Evolutionary conservation across 2,113 vertebrate genomes (phyloP).

Genomic region (Upupa epops): DNA sequence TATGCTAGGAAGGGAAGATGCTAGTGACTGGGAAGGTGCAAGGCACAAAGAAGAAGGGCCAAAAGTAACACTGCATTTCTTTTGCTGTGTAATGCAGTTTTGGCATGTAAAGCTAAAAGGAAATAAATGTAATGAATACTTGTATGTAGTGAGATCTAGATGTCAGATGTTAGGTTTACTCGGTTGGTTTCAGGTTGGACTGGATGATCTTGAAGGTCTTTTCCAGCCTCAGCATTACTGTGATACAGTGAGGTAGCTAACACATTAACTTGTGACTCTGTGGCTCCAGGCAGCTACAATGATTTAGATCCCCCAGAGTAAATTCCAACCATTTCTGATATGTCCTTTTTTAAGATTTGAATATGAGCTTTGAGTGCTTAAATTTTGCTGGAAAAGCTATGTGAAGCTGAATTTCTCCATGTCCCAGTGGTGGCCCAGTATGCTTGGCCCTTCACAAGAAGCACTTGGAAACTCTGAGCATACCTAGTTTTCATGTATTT

Average conservation of each 20-base stretch:
- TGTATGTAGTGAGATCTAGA: not conserved
- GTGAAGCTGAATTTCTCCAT: not conserved
- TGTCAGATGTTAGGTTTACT: too few species aligned
- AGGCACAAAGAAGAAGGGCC: not conserved
- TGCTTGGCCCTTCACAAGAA: not conserved
- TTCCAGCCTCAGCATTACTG: too few species aligned
- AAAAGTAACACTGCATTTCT: not conserved
- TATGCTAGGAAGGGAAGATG: not conserved
- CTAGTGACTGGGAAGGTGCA: not conserved
- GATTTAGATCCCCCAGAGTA: not conserved
- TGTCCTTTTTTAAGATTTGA: accelerated
- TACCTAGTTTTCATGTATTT: not conserved
- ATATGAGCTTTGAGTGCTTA: not conserved
- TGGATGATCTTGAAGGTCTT: too few species aligned
- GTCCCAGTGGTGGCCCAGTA: not conserved
- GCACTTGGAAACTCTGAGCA: not conserved
- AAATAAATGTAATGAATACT: not conserved
- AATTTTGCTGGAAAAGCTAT: not conserved
- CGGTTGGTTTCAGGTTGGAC: too few species aligned
- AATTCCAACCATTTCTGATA: not conserved
- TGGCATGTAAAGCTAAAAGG: not conserved
- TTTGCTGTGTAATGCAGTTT: not conserved
- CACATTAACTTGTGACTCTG: not conserved
- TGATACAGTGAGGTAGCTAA: not conserved
- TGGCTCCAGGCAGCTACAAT: not conserved